Evolutionary conservation across 2,113 vertebrate genomes (phyloP).

Genomic region (Porphyrio hochstetteri): DNA sequence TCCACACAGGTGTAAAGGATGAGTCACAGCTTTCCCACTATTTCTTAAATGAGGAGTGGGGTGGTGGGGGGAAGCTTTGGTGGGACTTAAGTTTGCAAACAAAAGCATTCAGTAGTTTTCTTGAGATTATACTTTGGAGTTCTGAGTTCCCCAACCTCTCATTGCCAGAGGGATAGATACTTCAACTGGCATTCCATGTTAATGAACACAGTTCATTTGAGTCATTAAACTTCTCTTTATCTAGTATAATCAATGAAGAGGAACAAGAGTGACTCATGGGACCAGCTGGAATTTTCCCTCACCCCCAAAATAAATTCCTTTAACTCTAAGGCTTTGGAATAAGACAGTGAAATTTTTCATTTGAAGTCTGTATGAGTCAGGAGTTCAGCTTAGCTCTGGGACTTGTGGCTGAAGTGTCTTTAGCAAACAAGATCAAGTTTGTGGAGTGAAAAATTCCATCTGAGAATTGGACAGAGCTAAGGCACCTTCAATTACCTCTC

Average conservation of each 20-base stretch:
- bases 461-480: not conserved
- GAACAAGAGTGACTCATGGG: not conserved
- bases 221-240: not conserved
- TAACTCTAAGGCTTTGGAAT: not conserved
- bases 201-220: not conserved
- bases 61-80: not conserved
- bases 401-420: not conserved
- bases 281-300: not conserved
- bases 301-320: not conserved
- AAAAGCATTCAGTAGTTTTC: not conserved
- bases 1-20: not conserved
- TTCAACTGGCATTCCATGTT: not conserved
- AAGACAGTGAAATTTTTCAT: not conserved
- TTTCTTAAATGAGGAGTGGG: not conserved
- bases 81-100: not conserved
- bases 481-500: not conserved
- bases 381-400: not conserved
- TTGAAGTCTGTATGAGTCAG: not conserved
- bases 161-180: not conserved
- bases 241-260: not conserved
- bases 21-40: not conserved
- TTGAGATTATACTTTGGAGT: not conserved
- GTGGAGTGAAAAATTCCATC: not conserved
- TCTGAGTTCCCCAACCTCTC: not conserved
- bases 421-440: not conserved